Conservation (phyloP, 2,113 vertebrate species). For the Hyaena hyaena region DNA sequence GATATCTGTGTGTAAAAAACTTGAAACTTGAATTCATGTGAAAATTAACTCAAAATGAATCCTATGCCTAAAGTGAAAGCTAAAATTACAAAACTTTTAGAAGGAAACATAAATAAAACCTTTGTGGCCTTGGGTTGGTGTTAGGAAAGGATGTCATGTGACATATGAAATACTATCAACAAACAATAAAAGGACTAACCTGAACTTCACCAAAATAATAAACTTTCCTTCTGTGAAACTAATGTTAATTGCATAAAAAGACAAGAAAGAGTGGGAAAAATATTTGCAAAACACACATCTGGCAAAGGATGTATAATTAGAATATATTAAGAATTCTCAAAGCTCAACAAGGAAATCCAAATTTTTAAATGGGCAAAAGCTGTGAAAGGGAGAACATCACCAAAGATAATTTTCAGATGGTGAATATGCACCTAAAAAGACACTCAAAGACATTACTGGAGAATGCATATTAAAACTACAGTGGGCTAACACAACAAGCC, state of each 20-base stretch:
- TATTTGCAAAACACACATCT: not conserved
- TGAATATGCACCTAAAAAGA: not conserved
- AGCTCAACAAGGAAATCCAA: not conserved
- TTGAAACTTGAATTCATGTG: not conserved
- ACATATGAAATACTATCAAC: not conserved
- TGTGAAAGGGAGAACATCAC: not conserved
- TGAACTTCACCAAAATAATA: not conserved
- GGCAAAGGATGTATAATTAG: not conserved
- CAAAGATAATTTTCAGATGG: not conserved
- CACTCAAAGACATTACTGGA: not conserved
- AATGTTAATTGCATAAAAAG: not conserved
- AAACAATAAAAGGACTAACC: not conserved
- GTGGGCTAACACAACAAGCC: not conserved
- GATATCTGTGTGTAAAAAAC: not conserved
- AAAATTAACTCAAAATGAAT: slow-evolving; percentile 41
- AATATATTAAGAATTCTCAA: not conserved
- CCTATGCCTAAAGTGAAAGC: not conserved
- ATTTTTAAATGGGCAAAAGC: not conserved
- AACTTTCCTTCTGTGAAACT: not conserved
- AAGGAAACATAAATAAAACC: not conserved
- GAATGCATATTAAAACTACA: not conserved
- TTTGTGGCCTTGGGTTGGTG: not conserved
- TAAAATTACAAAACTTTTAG: not conserved
- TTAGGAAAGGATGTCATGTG: not conserved
- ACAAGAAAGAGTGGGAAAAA: not conserved